Percentiles rank a stretch among this genome's conserved stretches.
Conservation (phyloP, 2,113 vertebrate species). For the Stigmatopora argus region DNA sequence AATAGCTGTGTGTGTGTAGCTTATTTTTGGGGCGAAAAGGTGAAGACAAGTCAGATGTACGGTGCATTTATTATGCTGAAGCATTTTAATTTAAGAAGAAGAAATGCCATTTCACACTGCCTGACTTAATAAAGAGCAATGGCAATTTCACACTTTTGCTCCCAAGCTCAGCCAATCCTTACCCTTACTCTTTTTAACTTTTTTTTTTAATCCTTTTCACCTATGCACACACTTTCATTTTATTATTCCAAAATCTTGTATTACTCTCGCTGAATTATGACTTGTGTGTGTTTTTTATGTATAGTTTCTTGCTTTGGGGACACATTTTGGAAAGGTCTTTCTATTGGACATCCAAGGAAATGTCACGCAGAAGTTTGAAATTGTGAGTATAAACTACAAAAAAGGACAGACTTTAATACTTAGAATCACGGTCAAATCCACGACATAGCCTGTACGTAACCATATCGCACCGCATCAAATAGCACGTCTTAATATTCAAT, state of each 20-base stretch:
- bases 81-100: conserved; percentile 68
- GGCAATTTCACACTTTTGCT: conserved; percentile 78
- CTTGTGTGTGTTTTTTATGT: conserved; percentile 40
- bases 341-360: conserved; percentile 96
- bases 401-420: not conserved
- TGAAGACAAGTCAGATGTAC: conserved; percentile 60
- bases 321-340: conserved; percentile 95
- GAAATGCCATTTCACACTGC: conserved; percentile 78
- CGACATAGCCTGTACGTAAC: conserved; percentile 23
- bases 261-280: conserved; percentile 40
- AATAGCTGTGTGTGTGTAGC: conserved; percentile 39
- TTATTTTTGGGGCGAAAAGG: conserved; percentile 33
- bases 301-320: conserved; percentile 94
- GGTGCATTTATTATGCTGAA: conserved; percentile 79
- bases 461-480: no score
- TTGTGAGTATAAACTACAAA: conserved; percentile 76
- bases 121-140: conserved; percentile 78
- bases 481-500: no score
- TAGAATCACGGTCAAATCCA: conserved; percentile 3
- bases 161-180: conserved; percentile 64
- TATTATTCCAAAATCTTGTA: conserved; percentile 30
- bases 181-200: not conserved
- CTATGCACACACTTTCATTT: not conserved
- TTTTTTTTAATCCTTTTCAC: conserved; percentile 71
- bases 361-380: conserved; percentile 93